Conservation (phyloP, 2,888 invertebrate species). For the Perithous albicinctus region DNA sequence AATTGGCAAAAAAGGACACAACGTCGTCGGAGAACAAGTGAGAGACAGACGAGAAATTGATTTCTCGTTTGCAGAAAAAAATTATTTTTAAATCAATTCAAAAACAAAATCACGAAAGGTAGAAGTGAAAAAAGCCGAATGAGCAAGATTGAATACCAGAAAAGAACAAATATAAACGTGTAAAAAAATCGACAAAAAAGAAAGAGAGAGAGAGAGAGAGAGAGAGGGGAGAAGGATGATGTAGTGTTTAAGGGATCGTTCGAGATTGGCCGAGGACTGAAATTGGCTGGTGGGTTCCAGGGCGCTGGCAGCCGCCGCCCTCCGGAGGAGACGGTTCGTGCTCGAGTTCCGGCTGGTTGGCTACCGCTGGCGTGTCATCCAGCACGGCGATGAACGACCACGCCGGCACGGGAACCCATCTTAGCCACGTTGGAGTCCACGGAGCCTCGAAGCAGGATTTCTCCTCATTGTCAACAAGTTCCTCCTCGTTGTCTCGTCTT, state of each 20-base stretch:
- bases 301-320: conserved; percentile 85
- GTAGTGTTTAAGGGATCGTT: conserved; percentile 84
- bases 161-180: conserved; percentile 24
- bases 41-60: conserved; percentile 34
- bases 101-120: conserved; percentile 49
- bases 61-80: conserved; percentile 38
- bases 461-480: conserved; percentile 57
- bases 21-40: conserved; percentile 45
- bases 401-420: conserved; percentile 77
- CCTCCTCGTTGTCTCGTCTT: conserved; percentile 75
- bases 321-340: conserved; percentile 84
- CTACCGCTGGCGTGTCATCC: conserved; percentile 76
- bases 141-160: conserved; percentile 43
- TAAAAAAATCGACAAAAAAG: conserved; percentile 38
- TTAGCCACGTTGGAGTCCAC: conserved; percentile 71
- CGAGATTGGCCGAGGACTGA: conserved; percentile 83
- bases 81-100: conserved; percentile 43
- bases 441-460: conserved; percentile 75
- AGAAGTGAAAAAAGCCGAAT: conserved; percentile 54
- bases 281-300: conserved; percentile 85
- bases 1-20: conserved; percentile 55
- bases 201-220: too few relatives aligned
- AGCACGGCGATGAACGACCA: conserved; percentile 79
- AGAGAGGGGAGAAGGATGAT: conserved; percentile 54
- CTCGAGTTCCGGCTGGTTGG: conserved; percentile 83